phyloP scores from a whole-genome alignment of 2,888 invertebrate species.

The Lasioglossum marginatum region DNA sequence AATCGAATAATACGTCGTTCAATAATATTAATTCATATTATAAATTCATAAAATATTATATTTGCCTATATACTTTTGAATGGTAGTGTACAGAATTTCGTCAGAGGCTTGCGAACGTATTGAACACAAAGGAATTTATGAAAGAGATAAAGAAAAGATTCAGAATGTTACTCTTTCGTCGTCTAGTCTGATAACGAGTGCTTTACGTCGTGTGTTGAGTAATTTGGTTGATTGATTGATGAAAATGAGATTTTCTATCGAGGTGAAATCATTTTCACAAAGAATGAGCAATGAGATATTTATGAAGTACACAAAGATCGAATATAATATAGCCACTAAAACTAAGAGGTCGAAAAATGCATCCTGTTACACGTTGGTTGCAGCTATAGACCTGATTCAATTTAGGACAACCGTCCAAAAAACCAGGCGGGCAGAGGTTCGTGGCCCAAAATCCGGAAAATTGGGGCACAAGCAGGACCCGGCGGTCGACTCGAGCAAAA shows the following conservation, averaged over 20 bases:
- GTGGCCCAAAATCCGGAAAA: background rate
- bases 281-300: background rate
- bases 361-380: background rate
- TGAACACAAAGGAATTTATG: background rate
- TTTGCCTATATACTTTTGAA: background rate
- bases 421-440: background rate
- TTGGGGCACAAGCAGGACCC: background rate
- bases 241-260: background rate
- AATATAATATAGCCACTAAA: background rate
- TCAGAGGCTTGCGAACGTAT: background rate
- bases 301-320: background rate
- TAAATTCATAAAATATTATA: background rate
- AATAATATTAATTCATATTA: too few relatives aligned
- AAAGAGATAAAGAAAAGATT: background rate
- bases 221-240: background rate
- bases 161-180: background rate
- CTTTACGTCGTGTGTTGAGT: background rate
- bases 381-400: background rate
- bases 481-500: background rate
- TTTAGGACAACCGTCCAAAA: background rate
- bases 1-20: background rate
- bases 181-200: background rate
- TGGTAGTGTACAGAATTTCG: background rate
- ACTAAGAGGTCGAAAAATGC: background rate
- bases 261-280: background rate